Evolutionary conservation across 2,888 invertebrate genomes (phyloP), one percentile per base, ranked within the genome.

Genomic region (Deilephila elpenor): DNA sequence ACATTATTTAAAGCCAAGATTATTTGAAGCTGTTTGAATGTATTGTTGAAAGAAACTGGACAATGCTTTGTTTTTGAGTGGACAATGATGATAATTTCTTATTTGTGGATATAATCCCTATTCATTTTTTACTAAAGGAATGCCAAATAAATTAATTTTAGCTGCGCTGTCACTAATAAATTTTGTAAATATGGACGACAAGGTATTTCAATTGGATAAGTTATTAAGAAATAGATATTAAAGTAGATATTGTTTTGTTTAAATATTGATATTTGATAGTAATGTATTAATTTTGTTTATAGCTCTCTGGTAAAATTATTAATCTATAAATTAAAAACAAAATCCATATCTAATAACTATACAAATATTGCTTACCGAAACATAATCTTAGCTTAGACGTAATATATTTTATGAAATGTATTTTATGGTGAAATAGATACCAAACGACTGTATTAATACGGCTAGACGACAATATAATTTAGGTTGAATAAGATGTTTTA

Each of bases 1-100:
- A 67, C 67, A 67, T 62, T 37, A 17, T 37, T 34, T 62, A 51
- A 67, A 25, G 25, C 6, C n/a, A 44, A 64, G 44, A 34, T 20
- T 44, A 67, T 67, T 67, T 67, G 51, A 51, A 61, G 37, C 34
- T 0, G 32, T 37, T 62, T 37, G 37, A 62, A 62, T 62, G 19
- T 51, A 51, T 67, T 67, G 67, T 67, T 25, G 4, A 67, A 67
- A 25, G 44, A 37, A 62, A 44, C 56, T 56, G 51, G 51, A 67
- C 67, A 44, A 5, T 51, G 67, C n/a, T 62, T 62, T 62, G 37
- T 62, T 62, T 62, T 62, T n/a, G n/a, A 51, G 44, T 56, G 56
- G 56, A 11, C 25, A 20, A 25, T 17, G 51, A 67, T 2, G 14
- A 14, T 44, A 67, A 67, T 67, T 20, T 5, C 20, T 44, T 25